Conservation (phyloP, 2,113 vertebrate species). For the Uria aalge region DNA sequence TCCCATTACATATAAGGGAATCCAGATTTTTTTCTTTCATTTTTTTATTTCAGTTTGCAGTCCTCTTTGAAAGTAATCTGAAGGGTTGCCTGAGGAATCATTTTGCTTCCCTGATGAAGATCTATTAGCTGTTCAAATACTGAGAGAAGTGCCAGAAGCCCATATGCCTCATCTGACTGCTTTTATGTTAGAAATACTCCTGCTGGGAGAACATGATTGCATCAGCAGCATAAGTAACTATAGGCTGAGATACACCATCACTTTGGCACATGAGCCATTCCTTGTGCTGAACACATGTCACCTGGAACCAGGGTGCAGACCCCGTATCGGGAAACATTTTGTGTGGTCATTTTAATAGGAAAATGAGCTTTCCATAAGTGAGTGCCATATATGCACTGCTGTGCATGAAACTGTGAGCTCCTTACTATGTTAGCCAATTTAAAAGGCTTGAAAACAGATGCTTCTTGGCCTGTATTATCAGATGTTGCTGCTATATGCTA, state of each 20-base stretch:
- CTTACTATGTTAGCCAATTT: background rate
- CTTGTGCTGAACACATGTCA: background rate
- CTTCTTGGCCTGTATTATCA: background rate
- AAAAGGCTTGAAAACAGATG: background rate
- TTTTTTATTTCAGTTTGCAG: background rate
- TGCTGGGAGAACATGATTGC: background rate
- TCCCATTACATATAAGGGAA: background rate
- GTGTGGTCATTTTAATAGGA: background rate
- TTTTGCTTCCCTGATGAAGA: background rate
- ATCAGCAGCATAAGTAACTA: background rate
- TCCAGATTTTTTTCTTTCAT: background rate
- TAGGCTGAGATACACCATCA: background rate
- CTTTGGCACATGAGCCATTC: background rate
- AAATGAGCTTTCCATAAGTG: background rate
- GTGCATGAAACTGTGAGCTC: background rate
- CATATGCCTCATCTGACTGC: background rate
- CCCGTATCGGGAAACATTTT: background rate
- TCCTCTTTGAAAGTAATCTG: background rate
- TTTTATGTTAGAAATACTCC: background rate
- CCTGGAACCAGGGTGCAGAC: background rate
- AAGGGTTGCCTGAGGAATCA: background rate
- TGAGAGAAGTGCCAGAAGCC: background rate
- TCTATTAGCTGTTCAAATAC: background rate
- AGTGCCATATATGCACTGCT: background rate
- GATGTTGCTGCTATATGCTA: background rate